Evolutionary conservation across 2,797 vertebrate species (phyloP).

Genomic region (Morus bassanus): DNA sequence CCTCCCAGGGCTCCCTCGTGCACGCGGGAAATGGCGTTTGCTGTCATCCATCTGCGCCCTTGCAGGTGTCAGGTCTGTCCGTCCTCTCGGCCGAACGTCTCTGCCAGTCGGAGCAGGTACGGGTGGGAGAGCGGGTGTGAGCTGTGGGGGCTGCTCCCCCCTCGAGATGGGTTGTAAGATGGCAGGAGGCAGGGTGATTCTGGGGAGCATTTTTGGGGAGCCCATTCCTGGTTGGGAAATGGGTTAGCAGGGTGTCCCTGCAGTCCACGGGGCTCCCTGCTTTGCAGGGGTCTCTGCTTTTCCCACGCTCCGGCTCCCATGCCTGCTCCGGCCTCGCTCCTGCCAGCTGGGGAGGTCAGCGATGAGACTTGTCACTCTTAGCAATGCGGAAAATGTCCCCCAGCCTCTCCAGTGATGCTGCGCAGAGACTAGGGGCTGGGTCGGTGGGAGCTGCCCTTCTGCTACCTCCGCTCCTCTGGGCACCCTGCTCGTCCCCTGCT

Average conservation of each 20-base stretch:
- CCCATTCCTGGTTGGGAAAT: neutral
- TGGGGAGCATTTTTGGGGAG: neutral
- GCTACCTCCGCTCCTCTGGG: neutral
- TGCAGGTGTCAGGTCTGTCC: rapidly evolving
- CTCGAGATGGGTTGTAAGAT: neutral
- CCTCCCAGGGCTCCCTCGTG: rapidly evolving
- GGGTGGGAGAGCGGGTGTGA: rapidly evolving
- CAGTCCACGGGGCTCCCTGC: neutral
- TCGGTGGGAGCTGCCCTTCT: neutral
- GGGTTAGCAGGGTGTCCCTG: rapidly evolving
- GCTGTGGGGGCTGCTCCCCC: neutral
- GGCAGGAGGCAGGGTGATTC: neutral
- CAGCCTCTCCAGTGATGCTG: neutral
- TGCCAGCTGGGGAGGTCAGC: slow-evolving; percentile 22
- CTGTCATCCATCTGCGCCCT: rapidly evolving
- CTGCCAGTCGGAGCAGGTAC: neutral
- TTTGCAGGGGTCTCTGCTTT: neutral
- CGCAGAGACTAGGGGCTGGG: rapidly evolving
- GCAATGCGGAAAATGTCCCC: slow-evolving; percentile 14
- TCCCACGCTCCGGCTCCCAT: rapidly evolving
- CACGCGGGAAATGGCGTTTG: neutral
- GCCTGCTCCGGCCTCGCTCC: neutral
- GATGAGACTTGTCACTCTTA: neutral
- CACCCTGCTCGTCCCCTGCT: neutral
- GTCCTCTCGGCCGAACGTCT: rapidly evolving